Percentiles rank a stretch among this genome's conserved stretches.
These are phyloP conservation scores for Typhlichthys eigenmanni DNA, from an alignment of 2,797 vertebrate genomes.

Conservation along the genomic window DNA sequence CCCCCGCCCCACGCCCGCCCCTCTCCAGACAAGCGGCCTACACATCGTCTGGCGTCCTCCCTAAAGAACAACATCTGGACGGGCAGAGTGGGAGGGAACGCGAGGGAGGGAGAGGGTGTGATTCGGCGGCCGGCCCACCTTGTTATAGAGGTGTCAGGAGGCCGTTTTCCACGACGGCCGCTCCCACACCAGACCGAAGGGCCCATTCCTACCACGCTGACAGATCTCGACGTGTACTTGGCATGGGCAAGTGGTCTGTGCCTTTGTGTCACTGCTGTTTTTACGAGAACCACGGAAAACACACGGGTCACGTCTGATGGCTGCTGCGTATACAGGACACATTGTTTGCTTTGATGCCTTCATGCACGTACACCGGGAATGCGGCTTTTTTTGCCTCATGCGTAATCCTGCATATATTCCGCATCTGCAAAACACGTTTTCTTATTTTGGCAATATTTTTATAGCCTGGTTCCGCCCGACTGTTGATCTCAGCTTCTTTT, in stretches of 20 bases:
- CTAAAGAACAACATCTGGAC: slow-evolving; percentile 76
- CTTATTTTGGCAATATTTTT: slow-evolving; percentile 29
- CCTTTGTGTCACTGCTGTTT: slow-evolving; percentile 76
- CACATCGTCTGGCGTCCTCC: slow-evolving; percentile 65
- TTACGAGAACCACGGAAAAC: slow-evolving; percentile 75
- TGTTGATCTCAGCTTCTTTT: no score
- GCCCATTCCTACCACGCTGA: slow-evolving; percentile 54
- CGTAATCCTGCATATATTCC: no score
- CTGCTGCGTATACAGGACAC: slow-evolving; percentile 58
- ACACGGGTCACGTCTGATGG: slow-evolving; percentile 68
- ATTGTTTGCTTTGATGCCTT: slow-evolving; percentile 73
- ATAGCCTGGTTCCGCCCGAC: neutral
- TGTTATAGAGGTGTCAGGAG: slow-evolving; percentile 80
- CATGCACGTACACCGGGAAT: slow-evolving; percentile 63
- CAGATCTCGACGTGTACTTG: slow-evolving; percentile 74
- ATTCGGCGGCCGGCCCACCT: slow-evolving; percentile 74
- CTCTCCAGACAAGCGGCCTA: slow-evolving; percentile 57
- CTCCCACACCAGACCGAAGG: slow-evolving; percentile 73
- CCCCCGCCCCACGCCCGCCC: neutral
- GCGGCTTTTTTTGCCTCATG: no score
- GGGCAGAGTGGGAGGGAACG: slow-evolving; percentile 51
- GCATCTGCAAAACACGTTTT: no score
- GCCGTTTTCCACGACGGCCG: slow-evolving; percentile 74
- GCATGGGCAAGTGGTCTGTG: slow-evolving; percentile 71
- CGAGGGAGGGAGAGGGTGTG: slow-evolving; percentile 60